A percentile compares a stretch with the other conserved stretches of the same genome.
Evolutionary conservation across 2,797 vertebrate species (phyloP).

Genomic region (Lophotriccus pileatus): DNA sequence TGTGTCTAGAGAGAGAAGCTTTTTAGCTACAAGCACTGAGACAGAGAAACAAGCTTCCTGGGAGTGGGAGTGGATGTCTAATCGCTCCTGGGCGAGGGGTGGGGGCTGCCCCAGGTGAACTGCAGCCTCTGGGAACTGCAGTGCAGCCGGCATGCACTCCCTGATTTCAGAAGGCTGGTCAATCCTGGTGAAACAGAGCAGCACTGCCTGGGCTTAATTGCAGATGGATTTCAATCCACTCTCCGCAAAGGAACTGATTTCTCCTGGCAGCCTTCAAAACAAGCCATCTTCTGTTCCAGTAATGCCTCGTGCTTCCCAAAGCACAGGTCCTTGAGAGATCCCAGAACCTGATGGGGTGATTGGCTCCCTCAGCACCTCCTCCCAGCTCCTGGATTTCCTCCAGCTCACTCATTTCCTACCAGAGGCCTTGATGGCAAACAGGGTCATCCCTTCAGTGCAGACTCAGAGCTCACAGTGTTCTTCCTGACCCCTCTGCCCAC

Average conservation of each 20-base stretch:
- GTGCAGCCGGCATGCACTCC: fast-evolving
- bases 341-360: background rate
- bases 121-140: fast-evolving
- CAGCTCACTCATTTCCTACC: background rate
- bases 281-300: background rate
- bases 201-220: background rate
- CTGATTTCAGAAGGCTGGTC: background rate
- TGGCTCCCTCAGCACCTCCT: background rate
- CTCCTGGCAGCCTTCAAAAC: conserved; percentile 5
- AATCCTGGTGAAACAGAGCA: background rate
- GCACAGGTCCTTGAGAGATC: background rate
- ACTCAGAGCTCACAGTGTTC: background rate
- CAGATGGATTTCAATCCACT: background rate
- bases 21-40: background rate
- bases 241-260: background rate
- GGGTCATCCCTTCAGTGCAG: fast-evolving
- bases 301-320: background rate
- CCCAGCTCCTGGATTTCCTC: background rate
- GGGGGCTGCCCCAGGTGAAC: background rate
- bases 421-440: background rate
- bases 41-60: background rate
- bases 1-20: background rate
- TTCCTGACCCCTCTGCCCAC: background rate
- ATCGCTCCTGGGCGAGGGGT: fast-evolving
- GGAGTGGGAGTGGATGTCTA: background rate